Base-by-base conservation (phyloP, 2,113 vertebrate genomes). In the Channa maculata region DNA sequence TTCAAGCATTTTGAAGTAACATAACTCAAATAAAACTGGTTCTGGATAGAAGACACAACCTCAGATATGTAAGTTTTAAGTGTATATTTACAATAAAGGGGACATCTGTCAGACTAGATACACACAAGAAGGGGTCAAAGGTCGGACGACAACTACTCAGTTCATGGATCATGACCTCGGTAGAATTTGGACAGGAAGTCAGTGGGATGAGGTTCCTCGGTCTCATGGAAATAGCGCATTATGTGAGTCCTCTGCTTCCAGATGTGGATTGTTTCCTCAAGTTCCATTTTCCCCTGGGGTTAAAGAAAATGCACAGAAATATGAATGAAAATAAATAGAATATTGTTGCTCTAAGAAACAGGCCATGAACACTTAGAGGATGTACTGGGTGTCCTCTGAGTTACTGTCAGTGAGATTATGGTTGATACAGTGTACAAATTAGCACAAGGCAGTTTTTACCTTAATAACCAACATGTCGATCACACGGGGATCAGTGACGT, bases 121-220 rank as follows among this genome's bases (percentile, higher is more conserved):
- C 59, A 76, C 58, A 57, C 76, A 76, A 54, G 76, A 50, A 5
- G 24, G 69, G 77, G 62, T 71, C 41, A 78, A 58, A 69, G 75
- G 43, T 72, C n/a, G 45, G 52, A 46, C 12, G 37, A 58, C 1
- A 69, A 51, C 37, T 24, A 33, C 24, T 83, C 67, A 84, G 86
- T 79, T 99, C 95, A 99, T 0, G 95, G 95, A 88, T 96, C 93
- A 0, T 99, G 96, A 61, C 97, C 97, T 0, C 44, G 59, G 53
- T 98, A 99, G 89, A 99, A 99, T 89, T 96, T 98, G 77, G 97
- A 97, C 75, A 99, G 88, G 93, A 99, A 99, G 86, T 98, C 96
- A 33, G 91, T 90, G 34, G 96, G 92, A 43, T 82, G 94, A 0
- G 94, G 92, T 0, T 85, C 87, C 91, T 98, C 95, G 0, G 95